Evolutionary conservation across 2,888 invertebrate species (phyloP).

Genomic region (Dryadula phaetusa): DNA sequence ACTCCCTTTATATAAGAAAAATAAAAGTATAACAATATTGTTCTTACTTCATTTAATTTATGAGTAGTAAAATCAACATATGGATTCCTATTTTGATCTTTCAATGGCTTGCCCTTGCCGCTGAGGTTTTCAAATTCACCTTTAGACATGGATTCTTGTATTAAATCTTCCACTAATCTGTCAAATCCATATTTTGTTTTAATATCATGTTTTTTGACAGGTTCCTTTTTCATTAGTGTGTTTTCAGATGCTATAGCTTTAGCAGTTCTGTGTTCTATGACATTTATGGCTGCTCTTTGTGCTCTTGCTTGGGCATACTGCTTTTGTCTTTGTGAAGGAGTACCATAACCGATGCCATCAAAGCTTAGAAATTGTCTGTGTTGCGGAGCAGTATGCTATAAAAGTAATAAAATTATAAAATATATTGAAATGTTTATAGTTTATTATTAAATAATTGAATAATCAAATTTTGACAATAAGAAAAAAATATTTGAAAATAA

Average conservation of each 20-base stretch:
- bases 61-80: slow-evolving; percentile 95
- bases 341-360: slow-evolving; percentile 92
- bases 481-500: too few relatives aligned
- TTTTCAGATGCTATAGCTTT: slow-evolving; percentile 86
- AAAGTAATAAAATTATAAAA: slow-evolving; percentile 26
- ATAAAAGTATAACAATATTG: too few relatives aligned
- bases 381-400: slow-evolving; percentile 93
- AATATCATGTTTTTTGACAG: slow-evolving; percentile 86
- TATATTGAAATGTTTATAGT: neutral
- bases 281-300: slow-evolving; percentile 86
- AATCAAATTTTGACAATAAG: too few relatives aligned
- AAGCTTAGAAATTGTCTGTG: slow-evolving; percentile 93
- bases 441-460: neutral
- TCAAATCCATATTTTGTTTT: slow-evolving; percentile 94
- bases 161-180: slow-evolving; percentile 94
- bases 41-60: slow-evolving; percentile 89
- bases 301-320: slow-evolving; percentile 89
- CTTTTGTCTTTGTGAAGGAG: slow-evolving; percentile 90
- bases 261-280: slow-evolving; percentile 86
- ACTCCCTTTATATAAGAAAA: too few relatives aligned
- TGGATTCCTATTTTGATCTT: slow-evolving; percentile 89
- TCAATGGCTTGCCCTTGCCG: slow-evolving; percentile 92
- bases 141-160: slow-evolving; percentile 94
- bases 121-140: slow-evolving; percentile 94
- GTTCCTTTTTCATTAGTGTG: slow-evolving; percentile 86